Base-by-base conservation (phyloP, 2,888 invertebrate genomes). In the Macrosoma leucophasiata region DNA sequence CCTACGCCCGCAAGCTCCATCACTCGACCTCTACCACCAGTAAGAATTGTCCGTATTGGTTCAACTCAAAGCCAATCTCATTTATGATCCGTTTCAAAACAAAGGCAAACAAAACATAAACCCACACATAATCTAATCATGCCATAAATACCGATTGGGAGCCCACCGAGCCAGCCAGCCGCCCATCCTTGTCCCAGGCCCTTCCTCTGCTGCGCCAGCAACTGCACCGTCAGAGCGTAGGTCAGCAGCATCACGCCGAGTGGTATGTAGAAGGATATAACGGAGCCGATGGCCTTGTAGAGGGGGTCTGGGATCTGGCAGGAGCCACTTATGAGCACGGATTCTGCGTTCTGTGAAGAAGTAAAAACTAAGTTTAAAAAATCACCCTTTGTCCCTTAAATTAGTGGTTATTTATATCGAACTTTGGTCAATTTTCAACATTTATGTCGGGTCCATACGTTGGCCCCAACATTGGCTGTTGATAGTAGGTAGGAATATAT, bases 181-280 rank as follows among this genome's bases (percentile, higher is more conserved):
- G 91, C 89, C 91, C 91, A 91, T 33, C 91, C 91, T 33, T 88
- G 81, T 0, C 84, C 84, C 2, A 84, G 57, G 46, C 92, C 93
- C 63, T 92, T 92, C 51, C 90, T 87, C 74, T 96, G 95, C 40
- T 91, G 84, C 20, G 95, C 95, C 58, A 98, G 81, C 14, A 97
- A 85, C 36, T 92, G 88, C 10, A 97, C 94, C 0, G 98, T 98
- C 51, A 97, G 86, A 3, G 94, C 92, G 63, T 97, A 98, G n/a
- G 97, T 96, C 39, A 96, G 86, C 61, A 97, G 86, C 97, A 98
- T 98, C 49, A 98, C 96, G 23, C 91, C 88, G 46, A 98, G 86
- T 0, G 98, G 98, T 44, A 98, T 96, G 85, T 97, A 97, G 84
- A 98, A 98, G 52, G 96, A 96, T 54, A 96, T 91, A 56, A 97